Evolutionary conservation across 2,888 invertebrate species (phyloP), one percentile per base, ranked within the genome.

Genomic region (Euproctis similis): DNA sequence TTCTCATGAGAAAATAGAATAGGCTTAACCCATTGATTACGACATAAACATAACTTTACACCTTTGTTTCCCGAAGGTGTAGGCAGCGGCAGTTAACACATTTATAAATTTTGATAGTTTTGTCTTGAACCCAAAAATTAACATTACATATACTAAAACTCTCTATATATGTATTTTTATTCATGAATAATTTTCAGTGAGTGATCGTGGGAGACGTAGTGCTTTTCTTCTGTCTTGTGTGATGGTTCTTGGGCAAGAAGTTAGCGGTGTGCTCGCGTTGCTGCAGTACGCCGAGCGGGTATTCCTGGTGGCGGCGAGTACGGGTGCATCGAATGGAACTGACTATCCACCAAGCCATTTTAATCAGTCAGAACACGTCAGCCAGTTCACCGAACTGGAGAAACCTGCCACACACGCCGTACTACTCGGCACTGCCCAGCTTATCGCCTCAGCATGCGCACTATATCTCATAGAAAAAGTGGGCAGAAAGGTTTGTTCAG

Each of bases 271-370:
- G 34, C 58, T 73, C 18, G 62, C 77, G 11, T 55, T 77, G 27
- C 50, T 75, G 43, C 76, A 76, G 58, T 77, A 71, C 47, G 77
- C 77, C 2, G 75, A 77, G 51, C 65, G 69, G 9, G 65, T 71
- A 31, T 72, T 77, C 49, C 50, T 61, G 27, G 40, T 75, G 24
- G 68, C 70, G 13, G 30, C 34, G 1, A 30, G 12, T 1, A 28
- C 11, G 8, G 14, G 8, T 2, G 13, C 16, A 8, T 2, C 1
- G 18, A 8, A 2, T 6, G 8, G 3, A 4, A 46, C 11, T 20
- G 68, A 66, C 0, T n/a, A n/a, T n/a, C n/a, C n/a, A n/a, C n/a
- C n/a, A n/a, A n/a, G n/a, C n/a, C n/a, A n/a, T n/a, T n/a, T n/a
- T n/a, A n/a, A n/a, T n/a, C n/a, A n/a, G n/a, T n/a, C n/a, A n/a